Evolutionary conservation across 2,113 vertebrate species (phyloP).

Genomic region (Triplophysa rosa): DNA sequence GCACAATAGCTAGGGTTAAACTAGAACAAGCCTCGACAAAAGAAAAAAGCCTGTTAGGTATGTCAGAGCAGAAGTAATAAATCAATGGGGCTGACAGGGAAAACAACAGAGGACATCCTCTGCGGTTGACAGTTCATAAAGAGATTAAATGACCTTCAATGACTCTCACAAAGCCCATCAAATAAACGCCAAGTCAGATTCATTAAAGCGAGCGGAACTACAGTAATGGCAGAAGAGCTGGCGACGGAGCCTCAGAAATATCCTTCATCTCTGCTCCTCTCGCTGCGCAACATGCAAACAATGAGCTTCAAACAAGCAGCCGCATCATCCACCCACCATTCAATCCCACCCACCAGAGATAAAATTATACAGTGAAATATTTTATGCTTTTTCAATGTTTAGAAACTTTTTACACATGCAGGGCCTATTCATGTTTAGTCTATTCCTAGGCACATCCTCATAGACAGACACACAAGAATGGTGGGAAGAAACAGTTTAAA

Average conservation of each 20-base stretch:
- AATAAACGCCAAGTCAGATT: conserved; percentile 46
- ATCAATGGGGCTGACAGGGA: not conserved
- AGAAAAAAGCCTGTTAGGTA: not conserved
- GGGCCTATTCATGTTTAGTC: not conserved
- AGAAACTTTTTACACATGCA: too few species aligned
- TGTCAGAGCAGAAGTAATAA: conserved; percentile 5
- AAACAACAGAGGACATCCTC: conserved; percentile 2
- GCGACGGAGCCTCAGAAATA: conserved; percentile 17
- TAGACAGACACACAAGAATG: not conserved
- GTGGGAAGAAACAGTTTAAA: not conserved
- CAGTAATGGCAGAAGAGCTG: conserved; percentile 47
- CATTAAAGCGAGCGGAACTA: conserved; percentile 42
- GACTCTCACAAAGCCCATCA: conserved; percentile 26
- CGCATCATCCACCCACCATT: conserved; percentile 8
- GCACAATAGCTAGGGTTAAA: not conserved
- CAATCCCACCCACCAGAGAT: not conserved
- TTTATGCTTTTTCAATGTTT: not conserved
- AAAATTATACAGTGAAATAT: not conserved
- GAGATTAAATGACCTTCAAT: conserved; percentile 25
- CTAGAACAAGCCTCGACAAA: not conserved
- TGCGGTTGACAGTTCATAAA: conserved; percentile 42
- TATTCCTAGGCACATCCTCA: not conserved
- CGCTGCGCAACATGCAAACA: not conserved
- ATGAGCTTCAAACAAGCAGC: not conserved
- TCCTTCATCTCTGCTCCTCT: conserved; percentile 21